Base-by-base conservation (phyloP, 1,140 invertebrate species). In the Colletes gigas region DNA sequence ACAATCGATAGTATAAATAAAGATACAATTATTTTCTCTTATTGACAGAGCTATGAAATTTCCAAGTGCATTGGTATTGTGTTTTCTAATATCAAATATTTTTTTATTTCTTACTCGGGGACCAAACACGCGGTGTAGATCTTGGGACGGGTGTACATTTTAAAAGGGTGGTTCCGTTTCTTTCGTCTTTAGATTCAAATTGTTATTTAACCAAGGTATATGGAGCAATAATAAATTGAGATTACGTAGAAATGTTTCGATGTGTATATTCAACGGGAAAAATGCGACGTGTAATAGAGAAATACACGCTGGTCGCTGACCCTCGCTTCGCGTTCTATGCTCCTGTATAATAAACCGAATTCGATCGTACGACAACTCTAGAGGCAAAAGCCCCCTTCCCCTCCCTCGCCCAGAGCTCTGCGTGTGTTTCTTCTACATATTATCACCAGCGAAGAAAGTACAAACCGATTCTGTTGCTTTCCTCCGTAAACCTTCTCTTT, bases 301-400 rank as follows among this genome's bases (percentile, higher is more conserved):
- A 87, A 79, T 79, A 84, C 79, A 62, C 47, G 80, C 88, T 92
- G 92, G 92, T 93, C 92, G 92, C 90, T 93, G 92, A 93, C 92
- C 92, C 88, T 89, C 86, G 89, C 86, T 82, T 73, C 82, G 69
- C 69, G 83, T 67, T 83, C 71, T 89, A 90, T 59, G 60, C 91
- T 92, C 88, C 89, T 93, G 92, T 92, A 93, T 92, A 93, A 93
- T 93, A 92, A 91, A 93, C 92, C 86, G 85, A 91, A 92, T 93
- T 93, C 92, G 92, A 93, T 93, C 92, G 79, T n/a, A 71, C 67
- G 55, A 72, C 79, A 78, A 39, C 60, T 81, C 77, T 75, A 78
- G 69, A 71, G 67, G 19, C 84, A 82, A 84, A 50, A 50, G 9
- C 6, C 50, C 30, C 30, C 30, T 30, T 62, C 81, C 72, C 83